phyloP scores from a whole-genome alignment of 2,888 invertebrate genomes.

The Drosophila meridionalis region DNA sequence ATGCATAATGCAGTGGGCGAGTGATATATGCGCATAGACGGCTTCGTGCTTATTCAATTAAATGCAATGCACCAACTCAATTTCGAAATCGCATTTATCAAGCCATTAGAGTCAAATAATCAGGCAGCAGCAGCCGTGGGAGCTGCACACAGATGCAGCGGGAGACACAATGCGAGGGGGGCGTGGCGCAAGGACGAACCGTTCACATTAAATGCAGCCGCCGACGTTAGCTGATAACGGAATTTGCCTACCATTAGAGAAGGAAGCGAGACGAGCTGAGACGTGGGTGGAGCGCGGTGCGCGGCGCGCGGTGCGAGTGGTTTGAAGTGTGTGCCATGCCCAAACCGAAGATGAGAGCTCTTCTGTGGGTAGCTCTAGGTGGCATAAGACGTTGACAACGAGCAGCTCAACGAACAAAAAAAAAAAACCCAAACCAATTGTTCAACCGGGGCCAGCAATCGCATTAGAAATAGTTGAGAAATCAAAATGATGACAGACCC shows the following conservation, averaged over 20 bases:
- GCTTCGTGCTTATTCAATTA: constrained; percentile 80
- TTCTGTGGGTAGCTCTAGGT: constrained; percentile 48
- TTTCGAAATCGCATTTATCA: constrained; percentile 83
- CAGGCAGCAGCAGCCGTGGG: constrained; percentile 31
- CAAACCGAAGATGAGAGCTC: constrained; percentile 65
- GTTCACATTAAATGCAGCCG: constrained; percentile 73
- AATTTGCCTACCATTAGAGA: constrained; percentile 80
- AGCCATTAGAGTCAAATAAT: constrained; percentile 83
- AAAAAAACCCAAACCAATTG: constrained; percentile 61
- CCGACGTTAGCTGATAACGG: constrained; percentile 74
- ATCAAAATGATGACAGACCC: constrained; percentile 73
- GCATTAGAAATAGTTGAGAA: constrained; percentile 80
- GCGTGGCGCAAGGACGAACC: constrained; percentile 24
- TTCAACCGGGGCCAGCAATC: constrained; percentile 66
- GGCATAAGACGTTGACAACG: constrained; percentile 67
- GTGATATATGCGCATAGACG: constrained; percentile 49
- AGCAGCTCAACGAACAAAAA: constrained; percentile 32
- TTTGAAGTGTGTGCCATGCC: constrained; percentile 56
- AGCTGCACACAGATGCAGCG: constrained; percentile 7
- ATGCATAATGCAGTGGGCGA: constrained; percentile 14
- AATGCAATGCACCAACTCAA: constrained; percentile 71
- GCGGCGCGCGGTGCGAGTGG: constrained; percentile 20
- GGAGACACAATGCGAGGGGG: constrained; percentile 25
- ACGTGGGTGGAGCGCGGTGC: constrained; percentile 22
- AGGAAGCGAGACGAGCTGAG: constrained; percentile 30